phyloP scores from a whole-genome alignment of 2,888 invertebrate genomes.

The Lepidonotus clava region DNA sequence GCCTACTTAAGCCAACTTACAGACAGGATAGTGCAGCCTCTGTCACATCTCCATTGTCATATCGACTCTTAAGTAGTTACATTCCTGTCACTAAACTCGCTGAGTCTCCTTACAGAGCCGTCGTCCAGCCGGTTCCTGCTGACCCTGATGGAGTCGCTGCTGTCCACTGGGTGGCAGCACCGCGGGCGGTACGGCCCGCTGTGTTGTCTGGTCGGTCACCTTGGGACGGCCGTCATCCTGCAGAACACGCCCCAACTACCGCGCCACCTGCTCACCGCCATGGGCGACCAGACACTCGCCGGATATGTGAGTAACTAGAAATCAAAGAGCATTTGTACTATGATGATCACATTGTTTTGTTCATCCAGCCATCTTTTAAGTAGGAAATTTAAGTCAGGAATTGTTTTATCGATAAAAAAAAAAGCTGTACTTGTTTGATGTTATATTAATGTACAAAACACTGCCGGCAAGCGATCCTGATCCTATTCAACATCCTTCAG shows the following conservation, averaged over 20 bases:
- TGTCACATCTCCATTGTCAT: too few species aligned
- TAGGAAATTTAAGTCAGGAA: too few species aligned
- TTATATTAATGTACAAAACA: too few species aligned
- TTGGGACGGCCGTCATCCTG: constrained; percentile 79
- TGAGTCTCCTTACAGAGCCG: constrained; percentile 63
- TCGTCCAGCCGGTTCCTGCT: constrained; percentile 68
- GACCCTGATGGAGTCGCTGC: constrained; percentile 67
- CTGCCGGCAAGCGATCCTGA: too few species aligned
- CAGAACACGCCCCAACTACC: constrained; percentile 79
- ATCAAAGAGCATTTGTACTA: background rate
- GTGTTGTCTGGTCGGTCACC: constrained; percentile 79
- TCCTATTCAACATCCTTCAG: too few species aligned
- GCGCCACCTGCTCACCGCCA: constrained; percentile 76
- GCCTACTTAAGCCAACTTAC: too few species aligned
- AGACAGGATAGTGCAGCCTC: too few species aligned
- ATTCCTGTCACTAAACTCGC: too few species aligned
- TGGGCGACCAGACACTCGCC: constrained; percentile 79
- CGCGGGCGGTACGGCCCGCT: constrained; percentile 79
- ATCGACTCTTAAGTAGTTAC: too few species aligned
- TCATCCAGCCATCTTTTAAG: background rate
- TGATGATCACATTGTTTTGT: background rate
- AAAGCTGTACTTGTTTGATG: too few species aligned
- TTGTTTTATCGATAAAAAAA: too few species aligned
- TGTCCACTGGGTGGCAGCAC: constrained; percentile 74
- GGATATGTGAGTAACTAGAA: constrained; percentile 79